phyloP scores from a whole-genome alignment of 2,113 vertebrate species.

The Salvelinus alpinus region DNA sequence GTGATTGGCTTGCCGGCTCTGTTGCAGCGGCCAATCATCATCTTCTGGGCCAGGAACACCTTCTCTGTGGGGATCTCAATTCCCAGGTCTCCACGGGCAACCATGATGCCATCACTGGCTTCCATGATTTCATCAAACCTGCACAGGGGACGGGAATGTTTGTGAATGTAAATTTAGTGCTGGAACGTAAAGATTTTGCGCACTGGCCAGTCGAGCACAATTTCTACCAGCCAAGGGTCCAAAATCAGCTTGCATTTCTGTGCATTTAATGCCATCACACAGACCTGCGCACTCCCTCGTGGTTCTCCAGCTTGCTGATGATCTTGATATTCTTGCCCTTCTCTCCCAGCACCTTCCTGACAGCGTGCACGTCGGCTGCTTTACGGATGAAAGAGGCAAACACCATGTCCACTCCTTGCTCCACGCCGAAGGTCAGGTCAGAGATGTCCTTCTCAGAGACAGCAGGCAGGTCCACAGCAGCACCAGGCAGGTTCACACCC shows the following conservation, averaged over 20 bases:
- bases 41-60: constrained; percentile 97
- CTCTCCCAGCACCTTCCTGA: constrained; percentile 92
- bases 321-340: constrained; percentile 98
- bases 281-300: constrained; percentile 95
- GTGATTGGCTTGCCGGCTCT: constrained; percentile 95
- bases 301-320: constrained; percentile 98
- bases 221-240: too few species aligned
- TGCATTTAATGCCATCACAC: constrained; percentile 20
- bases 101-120: constrained; percentile 98
- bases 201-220: too few species aligned
- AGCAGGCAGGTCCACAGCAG: constrained; percentile 91
- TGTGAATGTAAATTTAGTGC: too few species aligned
- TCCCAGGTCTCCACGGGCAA: constrained; percentile 95
- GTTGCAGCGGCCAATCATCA: constrained; percentile 99
- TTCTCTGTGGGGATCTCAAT: constrained; percentile 98
- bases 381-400: constrained; percentile 99
- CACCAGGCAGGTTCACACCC: constrained; percentile 93
- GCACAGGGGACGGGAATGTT: background rate
- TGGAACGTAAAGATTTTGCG: too few species aligned
- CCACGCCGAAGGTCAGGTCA: constrained; percentile 90
- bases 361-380: constrained; percentile 87
- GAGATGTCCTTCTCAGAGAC: constrained; percentile 92
- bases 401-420: constrained; percentile 94
- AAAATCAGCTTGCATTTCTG: too few species aligned
- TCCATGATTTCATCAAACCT: constrained; percentile 99